Conservation (phyloP, 30 jellyfish, hydroid and myxozoan genomes). For the Aurelia coerulea region DNA sequence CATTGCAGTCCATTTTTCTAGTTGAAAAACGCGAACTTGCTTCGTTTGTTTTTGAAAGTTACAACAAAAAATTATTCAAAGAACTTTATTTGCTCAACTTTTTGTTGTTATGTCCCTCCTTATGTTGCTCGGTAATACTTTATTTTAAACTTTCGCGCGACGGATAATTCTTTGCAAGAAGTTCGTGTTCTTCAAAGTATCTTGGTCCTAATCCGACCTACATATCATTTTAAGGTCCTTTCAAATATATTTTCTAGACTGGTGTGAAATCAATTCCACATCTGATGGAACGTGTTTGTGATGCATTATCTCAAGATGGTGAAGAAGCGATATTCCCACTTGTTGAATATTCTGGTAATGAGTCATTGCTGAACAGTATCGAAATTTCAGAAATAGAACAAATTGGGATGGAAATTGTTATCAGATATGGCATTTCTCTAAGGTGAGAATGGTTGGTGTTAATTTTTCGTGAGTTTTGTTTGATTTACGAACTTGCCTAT, state of each 20-base stretch:
- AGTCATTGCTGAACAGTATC: slow-evolving; percentile 56
- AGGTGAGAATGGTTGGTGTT: slow-evolving; percentile 21
- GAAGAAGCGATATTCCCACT: slow-evolving; percentile 60
- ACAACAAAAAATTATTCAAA: too few relatives aligned
- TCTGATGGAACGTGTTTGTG: slow-evolving; percentile 40
- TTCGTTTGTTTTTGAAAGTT: too few relatives aligned
- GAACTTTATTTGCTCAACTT: too few relatives aligned
- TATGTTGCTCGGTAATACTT: too few relatives aligned
- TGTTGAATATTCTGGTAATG: slow-evolving; percentile 64
- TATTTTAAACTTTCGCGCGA: too few relatives aligned
- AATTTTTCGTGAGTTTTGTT: not conserved
- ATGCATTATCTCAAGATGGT: slow-evolving; percentile 38
- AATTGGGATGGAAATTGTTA: slow-evolving; percentile 39
- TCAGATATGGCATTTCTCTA: slow-evolving; percentile 50
- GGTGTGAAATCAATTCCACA: slow-evolving; percentile 56
- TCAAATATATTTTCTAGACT: slow-evolving; percentile 15
- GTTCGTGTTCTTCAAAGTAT: too few relatives aligned
- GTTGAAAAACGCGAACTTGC: too few relatives aligned
- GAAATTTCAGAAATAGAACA: slow-evolving; percentile 48
- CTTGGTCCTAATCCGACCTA: too few relatives aligned
- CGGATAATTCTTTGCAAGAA: too few relatives aligned
- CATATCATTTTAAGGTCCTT: not conserved
- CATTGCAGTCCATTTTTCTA: too few relatives aligned
- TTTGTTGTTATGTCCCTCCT: too few relatives aligned
- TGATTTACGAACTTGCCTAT: not conserved